Percentiles rank a stretch among this genome's conserved stretches.
Evolutionary conservation across 2,113 vertebrate species (phyloP).

Genomic region (Narcine bancroftii): DNA sequence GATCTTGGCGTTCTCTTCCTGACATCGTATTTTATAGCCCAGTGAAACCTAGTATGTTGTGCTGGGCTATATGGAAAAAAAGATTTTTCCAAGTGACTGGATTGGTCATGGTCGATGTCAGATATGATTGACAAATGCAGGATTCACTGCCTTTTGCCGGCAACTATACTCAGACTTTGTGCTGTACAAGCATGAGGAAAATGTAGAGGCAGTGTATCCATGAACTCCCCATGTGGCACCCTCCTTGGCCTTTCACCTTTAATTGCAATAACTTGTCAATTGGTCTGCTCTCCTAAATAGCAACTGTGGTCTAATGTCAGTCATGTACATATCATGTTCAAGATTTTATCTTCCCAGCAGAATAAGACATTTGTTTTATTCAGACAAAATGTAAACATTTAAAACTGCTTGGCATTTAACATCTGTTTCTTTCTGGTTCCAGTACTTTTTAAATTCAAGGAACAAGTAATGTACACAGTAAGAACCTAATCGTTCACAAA

Average conservation of each 20-base stretch:
- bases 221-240: conserved; percentile 42
- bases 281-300: conserved; percentile 45
- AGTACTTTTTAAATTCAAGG: not conserved
- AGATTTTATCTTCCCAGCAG: not conserved
- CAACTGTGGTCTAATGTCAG: conserved; percentile 45
- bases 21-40: conserved; percentile 16
- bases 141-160: not conserved
- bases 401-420: conserved; percentile 54
- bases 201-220: conserved; percentile 43
- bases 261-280: conserved; percentile 48
- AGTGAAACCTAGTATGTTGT: not conserved
- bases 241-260: conserved; percentile 47
- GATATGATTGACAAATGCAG: conserved; percentile 2
- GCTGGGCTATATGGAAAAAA: not conserved
- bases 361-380: no score
- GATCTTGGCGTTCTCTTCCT: not conserved
- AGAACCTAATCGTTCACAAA: conserved; percentile 7
- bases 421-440: conserved; percentile 46
- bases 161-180: not conserved
- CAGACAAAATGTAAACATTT: not conserved
- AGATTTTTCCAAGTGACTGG: conserved; percentile 15
- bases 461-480: not conserved
- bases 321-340: conserved; percentile 41
- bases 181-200: not conserved
- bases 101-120: not conserved